Evolutionary conservation across 1,140 invertebrate species (phyloP).

Genomic region (Trachelipus rathkii): DNA sequence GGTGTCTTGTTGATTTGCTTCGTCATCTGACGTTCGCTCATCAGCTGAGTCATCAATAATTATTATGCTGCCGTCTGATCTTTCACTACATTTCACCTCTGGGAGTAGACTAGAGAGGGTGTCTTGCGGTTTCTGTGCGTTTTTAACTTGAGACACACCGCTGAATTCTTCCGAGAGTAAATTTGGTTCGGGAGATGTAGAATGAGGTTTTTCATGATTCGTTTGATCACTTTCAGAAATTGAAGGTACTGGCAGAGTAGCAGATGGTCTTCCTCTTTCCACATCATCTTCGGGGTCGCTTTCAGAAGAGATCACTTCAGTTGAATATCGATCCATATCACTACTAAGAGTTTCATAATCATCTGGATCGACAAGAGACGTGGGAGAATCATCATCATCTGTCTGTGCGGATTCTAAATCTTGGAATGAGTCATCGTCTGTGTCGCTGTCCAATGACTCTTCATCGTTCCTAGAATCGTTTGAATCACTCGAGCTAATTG

Average conservation of each 20-base stretch:
- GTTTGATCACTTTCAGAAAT: background rate
- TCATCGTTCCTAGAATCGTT: background rate
- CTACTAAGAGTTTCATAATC: slow-evolving; percentile 1
- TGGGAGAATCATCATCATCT: background rate
- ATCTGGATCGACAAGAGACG: background rate
- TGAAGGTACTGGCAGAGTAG: background rate
- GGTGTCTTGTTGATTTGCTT: background rate
- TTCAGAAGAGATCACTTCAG: background rate
- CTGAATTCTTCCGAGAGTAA: slow-evolving; percentile 2
- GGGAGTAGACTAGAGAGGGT: background rate
- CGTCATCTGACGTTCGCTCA: background rate
- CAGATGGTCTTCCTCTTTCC: background rate
- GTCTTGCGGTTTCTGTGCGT: background rate
- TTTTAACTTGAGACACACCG: background rate
- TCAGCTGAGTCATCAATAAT: background rate
- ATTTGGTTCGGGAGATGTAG: background rate
- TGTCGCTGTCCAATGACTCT: background rate
- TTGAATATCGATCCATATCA: background rate
- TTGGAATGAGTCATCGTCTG: background rate
- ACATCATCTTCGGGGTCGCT: background rate
- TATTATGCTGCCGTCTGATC: background rate
- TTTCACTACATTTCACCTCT: background rate
- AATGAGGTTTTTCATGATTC: background rate
- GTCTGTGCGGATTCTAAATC: background rate
- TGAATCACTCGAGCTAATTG: background rate